Evolutionary conservation across 1,140 invertebrate genomes (phyloP).

Genomic region (Muscidifurax raptorellus): DNA sequence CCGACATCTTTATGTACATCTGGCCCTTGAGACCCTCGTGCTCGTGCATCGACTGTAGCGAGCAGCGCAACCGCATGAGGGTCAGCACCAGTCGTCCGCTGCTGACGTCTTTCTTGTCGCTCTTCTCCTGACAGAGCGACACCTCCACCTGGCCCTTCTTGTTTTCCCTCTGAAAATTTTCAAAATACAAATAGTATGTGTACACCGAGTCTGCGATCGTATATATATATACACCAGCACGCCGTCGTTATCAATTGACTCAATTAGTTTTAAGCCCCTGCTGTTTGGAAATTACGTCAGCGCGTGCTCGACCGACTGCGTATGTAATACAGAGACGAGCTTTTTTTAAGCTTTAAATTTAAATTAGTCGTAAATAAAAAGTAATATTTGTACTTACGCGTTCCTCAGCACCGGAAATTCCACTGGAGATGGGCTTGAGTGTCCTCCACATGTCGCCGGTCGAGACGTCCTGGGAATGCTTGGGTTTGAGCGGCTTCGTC

Average conservation of each 20-base stretch:
- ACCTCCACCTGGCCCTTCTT: conserved; percentile 82
- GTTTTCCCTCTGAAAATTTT: conserved; percentile 78
- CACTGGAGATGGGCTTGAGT: conserved; percentile 82
- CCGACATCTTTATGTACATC: conserved; percentile 85
- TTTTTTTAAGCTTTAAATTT: background rate
- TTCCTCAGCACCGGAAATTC: conserved; percentile 77
- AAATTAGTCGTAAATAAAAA: too few relatives aligned
- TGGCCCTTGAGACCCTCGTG: conserved; percentile 81
- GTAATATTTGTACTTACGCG: conserved; percentile 71
- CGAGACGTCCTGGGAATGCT: conserved; percentile 76
- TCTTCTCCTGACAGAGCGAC: conserved; percentile 78
- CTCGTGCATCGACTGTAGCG: conserved; percentile 82
- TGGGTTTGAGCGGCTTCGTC: conserved; percentile 77
- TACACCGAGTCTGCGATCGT: background rate
- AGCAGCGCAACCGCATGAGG: conserved; percentile 75
- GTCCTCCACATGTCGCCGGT: conserved; percentile 87
- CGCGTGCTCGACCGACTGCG: background rate
- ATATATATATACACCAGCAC: background rate
- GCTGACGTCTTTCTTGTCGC: conserved; percentile 79
- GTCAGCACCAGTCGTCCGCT: conserved; percentile 76
- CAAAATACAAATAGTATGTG: conserved; percentile 41
- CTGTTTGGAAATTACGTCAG: conserved; percentile 37
- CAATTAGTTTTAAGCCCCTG: conserved; percentile 46
- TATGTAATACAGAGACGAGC: background rate
- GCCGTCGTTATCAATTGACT: conserved; percentile 48